These are phyloP conservation scores for Larimichthys crocea DNA, from an alignment of 2,113 vertebrate genomes.

Conservation along the genomic window DNA sequence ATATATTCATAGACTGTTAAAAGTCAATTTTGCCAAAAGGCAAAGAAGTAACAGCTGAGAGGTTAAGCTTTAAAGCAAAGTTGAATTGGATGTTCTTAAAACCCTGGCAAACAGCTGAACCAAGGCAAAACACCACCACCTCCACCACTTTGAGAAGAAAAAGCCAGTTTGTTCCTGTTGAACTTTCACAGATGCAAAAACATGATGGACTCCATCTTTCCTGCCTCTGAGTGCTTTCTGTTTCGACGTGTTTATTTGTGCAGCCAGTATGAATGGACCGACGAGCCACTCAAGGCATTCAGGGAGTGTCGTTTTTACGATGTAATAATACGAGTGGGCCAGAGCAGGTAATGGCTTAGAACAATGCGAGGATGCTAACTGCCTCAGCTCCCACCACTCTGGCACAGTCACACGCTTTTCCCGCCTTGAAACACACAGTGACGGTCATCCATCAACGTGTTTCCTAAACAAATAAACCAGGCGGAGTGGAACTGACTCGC, in stretches of 20 bases:
- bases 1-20: neutral
- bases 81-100: neutral
- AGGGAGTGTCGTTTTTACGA: slow-evolving; percentile 31
- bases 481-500: slow-evolving; percentile 8
- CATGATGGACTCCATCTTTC: slow-evolving; percentile 24
- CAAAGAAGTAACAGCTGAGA: neutral
- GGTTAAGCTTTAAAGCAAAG: neutral
- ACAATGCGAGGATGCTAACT: slow-evolving; percentile 59
- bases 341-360: slow-evolving; percentile 51
- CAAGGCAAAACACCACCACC: neutral
- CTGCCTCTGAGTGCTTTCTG: neutral
- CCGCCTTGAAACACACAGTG: slow-evolving; percentile 1
- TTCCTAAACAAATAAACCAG: slow-evolving; percentile 20
- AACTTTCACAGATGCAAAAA: neutral
- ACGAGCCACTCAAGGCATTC: slow-evolving; percentile 28
- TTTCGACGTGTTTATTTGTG: slow-evolving; percentile 61
- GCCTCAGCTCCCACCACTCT: slow-evolving; percentile 11
- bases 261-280: slow-evolving; percentile 27
- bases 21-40: neutral
- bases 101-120: neutral
- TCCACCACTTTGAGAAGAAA: neutral
- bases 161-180: neutral
- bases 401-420: neutral
- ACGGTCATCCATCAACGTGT: slow-evolving; percentile 21
- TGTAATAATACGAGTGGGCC: slow-evolving; percentile 24